Conservation (phyloP, 1,140 invertebrate genomes). For the Liolophura sinensis region DNA sequence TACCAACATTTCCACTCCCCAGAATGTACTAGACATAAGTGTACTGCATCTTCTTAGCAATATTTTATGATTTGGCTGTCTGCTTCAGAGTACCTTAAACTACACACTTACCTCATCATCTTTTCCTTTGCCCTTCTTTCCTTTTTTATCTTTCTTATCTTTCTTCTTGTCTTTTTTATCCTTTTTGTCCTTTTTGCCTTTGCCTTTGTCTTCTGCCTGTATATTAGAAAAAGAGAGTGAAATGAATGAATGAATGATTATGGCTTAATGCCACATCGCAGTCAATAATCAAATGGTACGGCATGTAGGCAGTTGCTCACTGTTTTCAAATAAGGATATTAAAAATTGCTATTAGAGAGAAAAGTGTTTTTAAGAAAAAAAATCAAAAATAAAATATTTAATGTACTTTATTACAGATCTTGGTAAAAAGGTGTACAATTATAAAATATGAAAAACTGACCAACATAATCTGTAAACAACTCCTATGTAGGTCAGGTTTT, state of each 20-base stretch:
- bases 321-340: too few species aligned
- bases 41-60: too few species aligned
- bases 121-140: constrained; percentile 47
- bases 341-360: too few species aligned
- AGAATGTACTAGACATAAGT: not conserved
- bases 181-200: constrained; percentile 49
- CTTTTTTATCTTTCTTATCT: constrained; percentile 50
- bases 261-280: too few species aligned
- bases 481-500: not conserved
- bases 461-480: not conserved
- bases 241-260: not conserved
- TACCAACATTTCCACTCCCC: not conserved
- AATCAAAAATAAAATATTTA: not conserved
- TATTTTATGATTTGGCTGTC: too few species aligned
- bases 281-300: not conserved
- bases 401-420: not conserved
- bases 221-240: not conserved
- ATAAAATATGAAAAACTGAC: not conserved
- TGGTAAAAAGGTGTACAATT: not conserved
- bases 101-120: constrained; percentile 46
- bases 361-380: too few species aligned
- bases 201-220: constrained; percentile 29
- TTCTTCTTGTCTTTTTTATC: constrained; percentile 54
- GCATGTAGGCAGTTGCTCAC: not conserved
- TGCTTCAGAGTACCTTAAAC: too few species aligned